phyloP scores from a whole-genome alignment of 2,888 invertebrate genomes.

The Clunio marinus region DNA sequence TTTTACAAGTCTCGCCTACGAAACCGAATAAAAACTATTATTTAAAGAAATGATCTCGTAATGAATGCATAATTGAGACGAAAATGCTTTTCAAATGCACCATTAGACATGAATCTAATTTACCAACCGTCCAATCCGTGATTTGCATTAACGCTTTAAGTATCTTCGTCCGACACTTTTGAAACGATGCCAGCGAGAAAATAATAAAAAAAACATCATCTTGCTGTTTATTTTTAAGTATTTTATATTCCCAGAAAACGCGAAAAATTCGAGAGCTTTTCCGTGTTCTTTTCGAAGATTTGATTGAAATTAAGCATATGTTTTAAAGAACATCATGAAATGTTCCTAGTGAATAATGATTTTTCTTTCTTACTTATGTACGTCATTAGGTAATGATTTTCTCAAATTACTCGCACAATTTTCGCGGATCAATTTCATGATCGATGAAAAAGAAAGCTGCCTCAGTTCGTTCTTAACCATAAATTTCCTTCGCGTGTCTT shows the following conservation, averaged over 20 bases:
- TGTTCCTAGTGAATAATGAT: no score
- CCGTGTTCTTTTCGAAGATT: slow-evolving; percentile 23
- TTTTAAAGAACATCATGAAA: background rate
- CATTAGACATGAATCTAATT: background rate
- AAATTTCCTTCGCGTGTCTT: background rate
- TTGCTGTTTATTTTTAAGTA: slow-evolving; percentile 31
- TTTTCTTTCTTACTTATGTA: slow-evolving; percentile 1
- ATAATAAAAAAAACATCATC: background rate
- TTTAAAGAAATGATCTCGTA: no score
- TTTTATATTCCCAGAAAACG: background rate
- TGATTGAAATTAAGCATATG: slow-evolving; percentile 37
- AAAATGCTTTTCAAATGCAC: background rate
- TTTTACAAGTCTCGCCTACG: no score
- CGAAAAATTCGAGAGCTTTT: background rate
- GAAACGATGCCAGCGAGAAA: slow-evolving; percentile 1
- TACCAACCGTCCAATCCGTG: no score
- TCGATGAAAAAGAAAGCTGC: background rate
- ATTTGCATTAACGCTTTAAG: background rate
- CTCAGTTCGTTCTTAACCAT: no score
- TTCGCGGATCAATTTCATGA: background rate
- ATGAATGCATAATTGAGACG: no score
- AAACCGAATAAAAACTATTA: no score
- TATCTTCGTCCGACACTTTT: background rate
- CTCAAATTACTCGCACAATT: background rate
- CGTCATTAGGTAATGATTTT: background rate